A percentile compares a stretch with the other conserved stretches of the same genome.
phyloP scores from a whole-genome alignment of 2,113 vertebrate genomes.

The Archilochus colubris region DNA sequence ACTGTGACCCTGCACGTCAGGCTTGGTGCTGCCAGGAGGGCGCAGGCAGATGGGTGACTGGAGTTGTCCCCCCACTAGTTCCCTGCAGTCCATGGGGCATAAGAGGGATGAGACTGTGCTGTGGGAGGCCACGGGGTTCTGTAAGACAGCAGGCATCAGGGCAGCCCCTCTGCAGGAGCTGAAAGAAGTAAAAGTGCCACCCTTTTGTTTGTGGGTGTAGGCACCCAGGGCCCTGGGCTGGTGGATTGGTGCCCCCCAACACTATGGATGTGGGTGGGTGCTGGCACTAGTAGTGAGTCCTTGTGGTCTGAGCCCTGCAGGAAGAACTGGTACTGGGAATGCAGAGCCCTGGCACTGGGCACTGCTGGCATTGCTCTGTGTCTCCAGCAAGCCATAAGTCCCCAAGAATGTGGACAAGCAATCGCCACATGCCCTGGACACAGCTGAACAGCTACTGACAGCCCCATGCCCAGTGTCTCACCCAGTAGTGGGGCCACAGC shows the following conservation, averaged over 20 bases:
- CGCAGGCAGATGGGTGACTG: not conserved
- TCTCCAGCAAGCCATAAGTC: not conserved
- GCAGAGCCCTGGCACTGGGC: not conserved
- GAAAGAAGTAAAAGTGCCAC: not conserved
- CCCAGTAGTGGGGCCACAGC: not conserved
- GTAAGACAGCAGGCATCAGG: not conserved
- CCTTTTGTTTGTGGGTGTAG: fast-evolving
- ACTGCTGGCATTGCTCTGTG: fast-evolving
- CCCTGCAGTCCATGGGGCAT: not conserved
- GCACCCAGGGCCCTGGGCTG: not conserved
- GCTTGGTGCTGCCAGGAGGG: not conserved
- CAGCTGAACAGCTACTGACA: not conserved
- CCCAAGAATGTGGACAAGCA: not conserved
- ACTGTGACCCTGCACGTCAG: fast-evolving
- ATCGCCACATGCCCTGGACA: not conserved
- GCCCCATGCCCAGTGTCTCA: fast-evolving
- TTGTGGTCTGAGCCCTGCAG: not conserved
- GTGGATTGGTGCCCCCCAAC: not conserved
- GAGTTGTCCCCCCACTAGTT: not conserved
- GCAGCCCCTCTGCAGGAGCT: not conserved
- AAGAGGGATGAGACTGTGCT: fast-evolving
- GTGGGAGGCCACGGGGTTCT: not conserved
- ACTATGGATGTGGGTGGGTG: fast-evolving
- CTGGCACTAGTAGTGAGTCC: not conserved
- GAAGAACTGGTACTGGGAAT: not conserved